These are phyloP conservation scores for Synanthedon tipuliformis DNA, from an alignment of 2,888 invertebrate genomes.

Conservation along the genomic window DNA sequence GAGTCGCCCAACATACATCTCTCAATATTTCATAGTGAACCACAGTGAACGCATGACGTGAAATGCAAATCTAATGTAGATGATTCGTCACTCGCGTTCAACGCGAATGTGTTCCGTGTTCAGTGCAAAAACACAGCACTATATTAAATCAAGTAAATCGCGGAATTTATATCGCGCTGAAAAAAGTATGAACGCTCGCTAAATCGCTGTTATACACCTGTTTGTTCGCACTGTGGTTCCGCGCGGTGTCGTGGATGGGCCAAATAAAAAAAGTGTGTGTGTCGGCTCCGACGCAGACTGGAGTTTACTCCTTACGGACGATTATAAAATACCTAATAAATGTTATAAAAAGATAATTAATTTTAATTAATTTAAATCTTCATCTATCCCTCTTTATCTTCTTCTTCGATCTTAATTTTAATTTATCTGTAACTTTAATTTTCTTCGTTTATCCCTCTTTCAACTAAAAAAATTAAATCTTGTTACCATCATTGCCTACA, in stretches of 20 bases:
- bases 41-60: background rate
- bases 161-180: constrained; percentile 1
- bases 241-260: background rate
- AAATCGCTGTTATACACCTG: constrained; percentile 1
- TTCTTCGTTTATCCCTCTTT: no score
- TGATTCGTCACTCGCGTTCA: background rate
- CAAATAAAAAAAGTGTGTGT: no score
- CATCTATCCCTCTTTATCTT: no score
- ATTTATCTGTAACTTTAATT: no score
- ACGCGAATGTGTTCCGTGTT: constrained; percentile 1
- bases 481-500: no score
- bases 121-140: constrained; percentile 2
- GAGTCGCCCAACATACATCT: background rate
- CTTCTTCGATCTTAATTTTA: no score
- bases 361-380: no score
- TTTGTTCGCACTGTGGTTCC: background rate
- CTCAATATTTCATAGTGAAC: background rate
- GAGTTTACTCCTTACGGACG: no score
- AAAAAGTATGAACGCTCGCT: background rate
- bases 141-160: constrained; percentile 28
- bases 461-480: no score
- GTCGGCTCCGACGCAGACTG: no score
- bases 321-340: no score
- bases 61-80: background rate
- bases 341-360: no score